Evolutionary conservation across 2,797 vertebrate genomes (phyloP), one percentile per base, ranked within the genome.

Genomic region (Tamandua tetradactyla): DNA sequence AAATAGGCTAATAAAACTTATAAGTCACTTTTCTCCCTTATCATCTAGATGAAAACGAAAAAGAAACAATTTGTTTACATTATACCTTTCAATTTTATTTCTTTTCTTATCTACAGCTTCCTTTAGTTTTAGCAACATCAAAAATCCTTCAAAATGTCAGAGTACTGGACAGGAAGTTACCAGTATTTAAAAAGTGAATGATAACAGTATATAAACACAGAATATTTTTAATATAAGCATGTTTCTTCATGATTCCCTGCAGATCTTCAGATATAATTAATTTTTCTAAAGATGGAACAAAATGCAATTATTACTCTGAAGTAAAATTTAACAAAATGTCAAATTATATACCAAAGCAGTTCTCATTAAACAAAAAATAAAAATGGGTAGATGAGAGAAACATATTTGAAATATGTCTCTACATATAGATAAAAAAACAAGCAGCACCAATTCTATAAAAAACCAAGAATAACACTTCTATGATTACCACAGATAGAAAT

Each of bases 111-210:
- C 89, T 10, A 82, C 0, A 92, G 35, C 11, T 69, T 87, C 40
- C 71, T 76, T 89, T 35, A 86, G 27, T 82, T 96, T 95, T 92
- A 90, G 35, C 7, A 92, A 75, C 17, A 94, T 89, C 18, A 68
- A 93, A 92, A 94, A 87, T 52, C 12, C 42, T 91, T 66, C 44
- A 88, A n/a, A 85, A 71, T 75, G 84, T 82, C 47, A 25, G 86
- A 95, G 79, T 12, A 61, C 2, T 96, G 92, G 55, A 88, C 30
- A 81, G 27, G 20, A 79, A 37, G 59, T 59, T 49, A 90, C 17
- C 35, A 80, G n/a, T 64, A 94, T 76, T 75, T 92, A 35, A 95
- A 95, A 92, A 82, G 15, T 20, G 30, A 91, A 87, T 13, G 94
- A 44, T 69, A 32, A 91, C 49, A 47, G 11, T 82, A 82, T 7